Conservation (phyloP, 2,888 invertebrate genomes). For the Perizoma affinitatum region DNA sequence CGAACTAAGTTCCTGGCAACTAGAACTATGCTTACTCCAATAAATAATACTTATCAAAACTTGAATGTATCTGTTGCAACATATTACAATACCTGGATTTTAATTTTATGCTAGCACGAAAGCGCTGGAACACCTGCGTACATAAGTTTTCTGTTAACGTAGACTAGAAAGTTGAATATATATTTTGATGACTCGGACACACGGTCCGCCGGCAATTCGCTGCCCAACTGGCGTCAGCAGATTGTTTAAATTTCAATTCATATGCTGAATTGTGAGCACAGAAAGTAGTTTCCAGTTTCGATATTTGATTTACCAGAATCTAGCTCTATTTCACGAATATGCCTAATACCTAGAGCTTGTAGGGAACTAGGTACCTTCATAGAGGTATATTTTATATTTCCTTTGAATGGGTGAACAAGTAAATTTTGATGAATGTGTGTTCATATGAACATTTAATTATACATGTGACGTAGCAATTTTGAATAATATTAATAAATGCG, state of each 20-base stretch:
- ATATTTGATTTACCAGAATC: conserved; percentile 5
- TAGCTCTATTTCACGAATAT: no score
- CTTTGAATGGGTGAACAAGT: no score
- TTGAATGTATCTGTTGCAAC: conserved; percentile 10
- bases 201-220: conserved; percentile 34
- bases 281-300: conserved; percentile 19
- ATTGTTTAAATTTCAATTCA: conserved; percentile 37
- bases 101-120: conserved; percentile 27
- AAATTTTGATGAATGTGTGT: no score
- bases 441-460: no score
- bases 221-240: conserved; percentile 37
- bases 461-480: no score
- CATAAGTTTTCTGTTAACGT: conserved; percentile 37
- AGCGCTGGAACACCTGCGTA: conserved; percentile 34
- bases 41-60: conserved; percentile 14
- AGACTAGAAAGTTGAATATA: conserved; percentile 40
- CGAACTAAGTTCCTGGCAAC: no score
- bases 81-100: conserved; percentile 23
- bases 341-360: no score
- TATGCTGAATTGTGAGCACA: conserved; percentile 25
- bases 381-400: no score
- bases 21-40: no score
- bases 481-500: no score
- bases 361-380: no score
- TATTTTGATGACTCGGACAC: conserved; percentile 41